Base-by-base conservation (phyloP, 2,888 invertebrate species). In the Drosophila infuscata region DNA sequence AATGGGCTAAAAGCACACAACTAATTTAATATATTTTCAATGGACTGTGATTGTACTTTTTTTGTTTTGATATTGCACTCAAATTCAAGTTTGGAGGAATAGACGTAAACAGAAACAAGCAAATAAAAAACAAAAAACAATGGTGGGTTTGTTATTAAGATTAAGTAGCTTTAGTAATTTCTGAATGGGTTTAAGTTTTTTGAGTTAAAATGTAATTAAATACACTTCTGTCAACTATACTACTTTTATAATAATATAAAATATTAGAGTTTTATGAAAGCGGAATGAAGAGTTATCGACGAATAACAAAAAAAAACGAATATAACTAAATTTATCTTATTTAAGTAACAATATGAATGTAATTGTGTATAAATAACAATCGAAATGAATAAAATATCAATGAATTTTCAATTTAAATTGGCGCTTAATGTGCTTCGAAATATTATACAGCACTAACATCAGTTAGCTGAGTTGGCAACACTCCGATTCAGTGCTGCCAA, bases 21-120 rank as follows among this genome's bases (percentile, higher is more conserved):
- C 49, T 86, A 78, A 80, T 88, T 85, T 88, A 84, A 87, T 83
- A 76, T 79, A 79, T 76, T 75, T 88, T 88, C 83, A 88, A 88
- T 87, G 85, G 87, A 86, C 86, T 88, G 90, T 89, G 86, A 88
- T 88, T 88, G 86, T 83, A 86, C 81, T 87, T 82, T 79, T 69
- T 74, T 69, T 79, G 81, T 75, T 82, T 73, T 72, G 63, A 73
- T 79, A 74, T 79, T 83, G 83, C 86, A 76, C 77, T 59, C 69
- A 61, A 65, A 81, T 76, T 75, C 74, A 81, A 71, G 61, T 78
- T 75, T 75, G 57, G 53, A 67, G 73, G 57, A 72, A 64, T 68
- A 72, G 52, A 76, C 58, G 64, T 63, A 71, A 72, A 72, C 64
- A 61, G 60, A 62, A 68, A 75, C 74, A 77, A 75, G 77, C 52